Percentiles rank a stretch among this genome's conserved stretches.
These are phyloP conservation scores for Pygathrix nemaeus DNA, from an alignment of 2,113 vertebrate species.

Conservation along the genomic window DNA sequence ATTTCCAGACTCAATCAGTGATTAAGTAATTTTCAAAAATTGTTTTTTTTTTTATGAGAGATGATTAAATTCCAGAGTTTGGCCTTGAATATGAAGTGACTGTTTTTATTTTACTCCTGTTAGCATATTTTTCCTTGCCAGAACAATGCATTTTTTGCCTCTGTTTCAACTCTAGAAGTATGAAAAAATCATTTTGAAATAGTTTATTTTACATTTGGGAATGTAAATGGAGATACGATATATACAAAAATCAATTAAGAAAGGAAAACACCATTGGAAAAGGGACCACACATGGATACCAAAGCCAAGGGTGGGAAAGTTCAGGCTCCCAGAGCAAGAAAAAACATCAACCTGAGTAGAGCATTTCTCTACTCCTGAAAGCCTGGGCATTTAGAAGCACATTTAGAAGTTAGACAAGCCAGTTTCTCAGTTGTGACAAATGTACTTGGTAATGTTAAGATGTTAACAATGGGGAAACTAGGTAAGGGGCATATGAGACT, in stretches of 20 bases:
- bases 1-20: conserved; percentile 11
- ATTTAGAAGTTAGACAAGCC: not conserved
- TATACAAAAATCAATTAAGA: conserved; percentile 45
- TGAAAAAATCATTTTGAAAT: conserved; percentile 48
- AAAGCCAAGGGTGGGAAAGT: not conserved
- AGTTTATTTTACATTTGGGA: conserved; percentile 58
- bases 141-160: conserved; percentile 29
- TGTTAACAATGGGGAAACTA: too few species aligned
- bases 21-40: conserved; percentile 36
- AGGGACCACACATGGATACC: conserved; percentile 18
- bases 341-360: not conserved
- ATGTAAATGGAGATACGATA: conserved; percentile 4
- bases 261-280: conserved; percentile 22
- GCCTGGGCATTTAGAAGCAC: not conserved
- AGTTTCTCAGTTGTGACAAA: not conserved
- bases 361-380: not conserved
- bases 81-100: conserved; percentile 30
- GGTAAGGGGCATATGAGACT: too few species aligned
- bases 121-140: not conserved
- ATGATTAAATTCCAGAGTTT: conserved; percentile 54
- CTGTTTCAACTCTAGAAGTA: not conserved
- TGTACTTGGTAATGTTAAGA: too few species aligned
- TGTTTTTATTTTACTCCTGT: conserved; percentile 46
- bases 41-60: conserved; percentile 50
- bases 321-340: not conserved